Evolutionary conservation across 2,113 vertebrate species (phyloP), one percentile per base, ranked within the genome.

Genomic region (Cyprinodon brontotheroides): DNA sequence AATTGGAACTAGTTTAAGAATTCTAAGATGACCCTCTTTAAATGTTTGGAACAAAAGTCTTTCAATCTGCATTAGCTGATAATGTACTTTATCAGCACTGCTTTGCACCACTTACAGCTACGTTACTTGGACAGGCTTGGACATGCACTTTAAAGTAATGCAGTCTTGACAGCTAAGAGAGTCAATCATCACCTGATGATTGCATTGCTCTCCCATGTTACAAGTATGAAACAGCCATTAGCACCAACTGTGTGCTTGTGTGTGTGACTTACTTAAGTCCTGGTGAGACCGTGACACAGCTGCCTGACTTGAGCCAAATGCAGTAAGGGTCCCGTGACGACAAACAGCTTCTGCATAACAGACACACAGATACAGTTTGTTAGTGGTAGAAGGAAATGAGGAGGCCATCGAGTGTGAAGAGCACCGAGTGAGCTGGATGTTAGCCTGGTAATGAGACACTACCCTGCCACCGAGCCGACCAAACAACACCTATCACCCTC

Each of bases 321-420:
- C 96, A 97, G 90, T 97, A 97, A 0, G 96, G 96, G 84, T 97
- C 96, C 73, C 91, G 93, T 6, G 96, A 96, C 70, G 95, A 94
- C 89, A 97, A 89, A 71, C 96, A 97, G 89, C 92, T 96, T 80
- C 96, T 97, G 86, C 68, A 82, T 65, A 50, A 86, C 64, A 87
- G 62, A 88, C 22, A 88, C 39, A 86, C 39, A 17, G 50, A 87
- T 15, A 70, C 43, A 41, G 79, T 17, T 2, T 9, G 62, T 78
- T 45, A 76, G 72, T 63, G 70, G 74, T 36, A 61, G 72, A 61
- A 13, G 61, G n/a, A 38, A 62, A 20, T n/a, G 43, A 14, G 65
- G n/a, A 68, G 70, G 64, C 57, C 64, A 45, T 66, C 0, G n/a
- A 29, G 68, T 72, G 57, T 62, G 66, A 67, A 48, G 64, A 72